phyloP scores from a whole-genome alignment of 2,113 vertebrate genomes.

The Mirza zaza region DNA sequence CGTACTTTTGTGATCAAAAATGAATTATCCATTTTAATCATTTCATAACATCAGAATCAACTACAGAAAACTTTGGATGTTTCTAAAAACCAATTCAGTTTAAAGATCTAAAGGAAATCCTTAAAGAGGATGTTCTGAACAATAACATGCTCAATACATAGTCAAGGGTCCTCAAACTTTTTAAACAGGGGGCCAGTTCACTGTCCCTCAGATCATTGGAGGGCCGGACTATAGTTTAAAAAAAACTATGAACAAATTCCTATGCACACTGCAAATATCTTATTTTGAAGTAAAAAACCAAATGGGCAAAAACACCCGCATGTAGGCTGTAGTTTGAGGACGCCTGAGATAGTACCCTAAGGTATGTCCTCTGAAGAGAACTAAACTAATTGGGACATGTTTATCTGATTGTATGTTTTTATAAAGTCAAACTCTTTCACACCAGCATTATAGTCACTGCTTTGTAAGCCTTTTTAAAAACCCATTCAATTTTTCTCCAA shows the following conservation, averaged over 20 bases:
- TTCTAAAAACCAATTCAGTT: not conserved
- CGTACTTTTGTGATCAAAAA: not conserved
- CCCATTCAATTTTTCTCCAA: not conserved
- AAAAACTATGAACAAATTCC: too few species aligned
- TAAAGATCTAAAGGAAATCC: not conserved
- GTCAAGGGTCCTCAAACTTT: too few species aligned
- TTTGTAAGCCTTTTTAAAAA: not conserved
- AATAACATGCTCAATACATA: not conserved
- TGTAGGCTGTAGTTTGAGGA: too few species aligned
- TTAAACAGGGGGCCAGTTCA: too few species aligned
- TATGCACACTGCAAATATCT: too few species aligned
- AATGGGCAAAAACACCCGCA: too few species aligned
- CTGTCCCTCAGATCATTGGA: too few species aligned
- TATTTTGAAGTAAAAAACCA: too few species aligned
- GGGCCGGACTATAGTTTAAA: too few species aligned
- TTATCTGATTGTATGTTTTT: not conserved
- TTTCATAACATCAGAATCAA: not conserved
- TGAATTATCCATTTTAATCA: constrained; percentile 30
- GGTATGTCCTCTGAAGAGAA: not conserved
- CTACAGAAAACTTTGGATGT: not conserved
- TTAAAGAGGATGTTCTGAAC: not conserved
- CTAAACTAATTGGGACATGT: not conserved
- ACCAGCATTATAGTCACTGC: not conserved
- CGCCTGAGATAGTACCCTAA: not conserved
- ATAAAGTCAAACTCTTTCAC: not conserved